Evolutionary conservation across 2,113 vertebrate genomes (phyloP), one percentile per base, ranked within the genome.

Genomic region (Rhinogobius similis): DNA sequence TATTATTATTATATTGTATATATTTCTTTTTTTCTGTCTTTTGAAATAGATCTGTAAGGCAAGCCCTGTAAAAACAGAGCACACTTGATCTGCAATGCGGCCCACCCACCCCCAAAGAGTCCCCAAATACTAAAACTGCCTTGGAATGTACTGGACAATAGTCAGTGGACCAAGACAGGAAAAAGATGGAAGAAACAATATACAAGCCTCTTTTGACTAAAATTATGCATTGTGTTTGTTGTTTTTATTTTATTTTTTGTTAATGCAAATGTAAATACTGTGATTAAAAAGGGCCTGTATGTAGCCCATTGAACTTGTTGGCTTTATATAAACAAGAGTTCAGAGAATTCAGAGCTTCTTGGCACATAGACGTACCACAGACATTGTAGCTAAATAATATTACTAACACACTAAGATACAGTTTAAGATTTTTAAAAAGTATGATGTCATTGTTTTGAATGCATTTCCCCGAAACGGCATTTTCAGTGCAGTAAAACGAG

Each of bases 11-110:
- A n/a, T n/a, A n/a, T 29, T 36, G 6, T 36, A 7, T 8, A 3
- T 36, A 8, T 36, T 36, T 36, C 5, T 36, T 36, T 8, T 18
- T 58, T 29, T 56, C 20, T 61, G 27, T 61, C 7, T 61, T 55
- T 6, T 36, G 29, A 36, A n/a, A 61, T 20, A 61, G 58, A 61
- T 61, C 29, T 64, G 53, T 12, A 55, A 77, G 65, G 48, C 50
- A 16, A 64, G 20, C 26, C 62, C 1, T 32, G 61, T 43, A 8
- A 36, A 36, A 65, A 70, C 74, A 68, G 72, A 70, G 76, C 48
- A 75, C 20, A 11, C 23, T 5, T 0, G 16, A 68, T 44, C 43
- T n/a, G 56, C 52, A 70, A 67, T 26, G 32, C 11, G 67, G 39
- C 41, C 13, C 41, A 59, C 63, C 65, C 53, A 23, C 23, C 18